Conservation (phyloP, 1,140 invertebrate genomes). For the Gonioctena quinquepunctata region DNA sequence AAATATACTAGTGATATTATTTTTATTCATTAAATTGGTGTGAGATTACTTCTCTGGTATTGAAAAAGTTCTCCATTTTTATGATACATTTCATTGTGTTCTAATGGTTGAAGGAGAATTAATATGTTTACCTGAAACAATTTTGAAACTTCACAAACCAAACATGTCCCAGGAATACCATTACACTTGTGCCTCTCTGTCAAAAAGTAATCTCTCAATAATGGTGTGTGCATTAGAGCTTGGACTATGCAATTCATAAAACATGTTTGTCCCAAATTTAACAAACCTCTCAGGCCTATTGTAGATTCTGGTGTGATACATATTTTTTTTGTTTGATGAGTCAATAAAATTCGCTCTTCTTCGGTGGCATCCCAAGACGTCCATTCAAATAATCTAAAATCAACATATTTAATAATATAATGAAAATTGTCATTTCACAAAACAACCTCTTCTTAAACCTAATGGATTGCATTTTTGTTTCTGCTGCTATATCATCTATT, state of each 20-base stretch:
- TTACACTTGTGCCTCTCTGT: constrained; percentile 89
- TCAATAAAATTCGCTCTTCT: constrained; percentile 71
- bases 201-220: constrained; percentile 94
- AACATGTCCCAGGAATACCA: constrained; percentile 69
- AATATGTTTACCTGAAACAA: constrained; percentile 76
- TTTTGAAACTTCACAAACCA: constrained; percentile 91
- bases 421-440: not conserved
- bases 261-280: constrained; percentile 98
- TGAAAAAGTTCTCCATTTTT: not conserved
- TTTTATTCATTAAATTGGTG: too few species aligned
- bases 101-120: not conserved
- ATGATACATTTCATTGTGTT: not conserved
- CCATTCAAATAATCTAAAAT: constrained; percentile 45
- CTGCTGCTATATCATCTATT: constrained; percentile 59
- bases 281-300: constrained; percentile 86
- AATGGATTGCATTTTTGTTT: constrained; percentile 51
- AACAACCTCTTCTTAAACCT: constrained; percentile 42
- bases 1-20: too few species aligned
- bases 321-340: constrained; percentile 73
- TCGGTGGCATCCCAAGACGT: constrained; percentile 76
- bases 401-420: not conserved
- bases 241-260: constrained; percentile 99
- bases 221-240: constrained; percentile 90
- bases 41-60: not conserved
- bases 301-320: constrained; percentile 81